Conservation (phyloP, 2,113 vertebrate genomes). For the Herpetotheres cachinnans region DNA sequence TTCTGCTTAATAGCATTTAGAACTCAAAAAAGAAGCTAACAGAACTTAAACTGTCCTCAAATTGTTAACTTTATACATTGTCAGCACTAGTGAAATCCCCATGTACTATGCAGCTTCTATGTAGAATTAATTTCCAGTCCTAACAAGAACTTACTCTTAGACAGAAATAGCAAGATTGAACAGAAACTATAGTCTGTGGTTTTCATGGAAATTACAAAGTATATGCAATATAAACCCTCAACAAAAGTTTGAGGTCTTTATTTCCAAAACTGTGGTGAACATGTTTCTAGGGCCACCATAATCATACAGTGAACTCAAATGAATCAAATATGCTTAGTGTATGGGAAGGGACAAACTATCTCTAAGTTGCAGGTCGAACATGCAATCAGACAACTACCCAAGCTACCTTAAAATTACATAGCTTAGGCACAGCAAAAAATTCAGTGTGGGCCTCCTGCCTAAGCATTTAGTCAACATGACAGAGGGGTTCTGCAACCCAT, state of each 20-base stretch:
- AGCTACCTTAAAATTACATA: not conserved
- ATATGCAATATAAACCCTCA: not conserved
- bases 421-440: not conserved
- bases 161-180: not conserved
- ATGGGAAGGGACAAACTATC: not conserved
- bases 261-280: not conserved
- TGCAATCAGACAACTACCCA: not conserved
- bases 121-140: not conserved
- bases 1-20: not conserved
- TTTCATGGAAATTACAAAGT: not conserved
- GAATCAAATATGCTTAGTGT: rapidly evolving
- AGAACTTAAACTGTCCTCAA: not conserved
- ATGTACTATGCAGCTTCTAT: not conserved
- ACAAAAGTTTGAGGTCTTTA: not conserved
- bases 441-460: not conserved
- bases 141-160: not conserved
- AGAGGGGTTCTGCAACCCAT: not conserved
- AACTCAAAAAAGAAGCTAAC: not conserved
- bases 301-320: not conserved
- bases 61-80: not conserved
- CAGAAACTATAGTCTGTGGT: not conserved
- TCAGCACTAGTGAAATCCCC: not conserved
- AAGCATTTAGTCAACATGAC: not conserved
- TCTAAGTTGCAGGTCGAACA: not conserved
- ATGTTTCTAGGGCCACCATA: not conserved